Evolutionary conservation across 2,113 vertebrate species (phyloP), one percentile per base, ranked within the genome.

Genomic region (Clarias magur): DNA sequence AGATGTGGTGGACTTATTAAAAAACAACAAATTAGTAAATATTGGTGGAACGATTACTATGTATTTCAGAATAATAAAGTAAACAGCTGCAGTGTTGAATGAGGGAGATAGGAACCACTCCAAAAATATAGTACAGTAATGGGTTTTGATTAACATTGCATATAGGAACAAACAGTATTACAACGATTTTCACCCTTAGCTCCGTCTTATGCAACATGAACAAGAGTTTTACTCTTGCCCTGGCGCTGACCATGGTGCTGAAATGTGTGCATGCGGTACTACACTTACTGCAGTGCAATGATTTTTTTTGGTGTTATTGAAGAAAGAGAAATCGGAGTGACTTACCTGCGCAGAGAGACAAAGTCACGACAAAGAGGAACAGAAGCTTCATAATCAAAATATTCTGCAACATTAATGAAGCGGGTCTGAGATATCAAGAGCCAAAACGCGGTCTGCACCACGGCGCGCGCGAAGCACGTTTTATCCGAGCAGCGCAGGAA

Each of bases 231-330:
- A 79, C 27, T 80, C 79, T 2, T 56, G 25, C 16, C 21, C 25
- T 86, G 81, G 42, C 89, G 91, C 95, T 95, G 92, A 93, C 94
- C 93, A 2, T 92, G 95, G 95, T 95, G 75, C 95, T 95, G 94
- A 93, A 94, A 72, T 72, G 80, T 86, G 72, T 86, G 82, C 3
- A 9, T 38, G 10, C 83, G 16, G 79, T 30, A 42, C 59, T 27
- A 30, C 68, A 38, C n/a, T 25, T 60, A 80, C 79, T 60, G 79
- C 79, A 80, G 79, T 80, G 79, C 60, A 25, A 62, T 38, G 23
- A 56, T 80, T 12, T 48, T 42, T 42, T 38, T 38, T 48, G 48
- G 8, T 48, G 48, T 8, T 30, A 34, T 63, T 34, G 48, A 3
- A 48, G n/a, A 38, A 59, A 48, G 72, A 53, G 27, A 3, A 63